Conservation (phyloP, 2,888 invertebrate species). For the Caenorhabditis parvicauda region DNA sequence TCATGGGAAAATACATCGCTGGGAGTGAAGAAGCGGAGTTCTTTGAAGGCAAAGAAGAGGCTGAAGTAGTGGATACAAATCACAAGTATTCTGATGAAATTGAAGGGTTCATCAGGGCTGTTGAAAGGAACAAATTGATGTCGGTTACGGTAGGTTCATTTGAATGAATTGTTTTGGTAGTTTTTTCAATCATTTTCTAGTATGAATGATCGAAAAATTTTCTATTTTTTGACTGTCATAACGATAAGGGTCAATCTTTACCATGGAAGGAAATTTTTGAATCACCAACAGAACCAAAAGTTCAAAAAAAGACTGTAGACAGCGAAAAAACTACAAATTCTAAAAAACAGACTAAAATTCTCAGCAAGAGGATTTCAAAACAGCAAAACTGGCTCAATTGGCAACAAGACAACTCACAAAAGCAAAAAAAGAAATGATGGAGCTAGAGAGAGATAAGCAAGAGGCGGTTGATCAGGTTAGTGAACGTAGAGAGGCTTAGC, state of each 20-base stretch:
- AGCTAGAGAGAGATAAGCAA: slow-evolving; percentile 39
- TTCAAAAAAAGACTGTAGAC: too few species aligned
- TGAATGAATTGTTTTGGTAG: not conserved
- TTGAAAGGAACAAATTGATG: slow-evolving; percentile 35
- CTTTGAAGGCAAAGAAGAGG: slow-evolving; percentile 5
- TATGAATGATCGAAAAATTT: too few species aligned
- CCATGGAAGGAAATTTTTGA: not conserved
- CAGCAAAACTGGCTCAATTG: slow-evolving; percentile 44
- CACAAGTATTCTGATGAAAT: slow-evolving; percentile 36
- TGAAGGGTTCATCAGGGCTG: slow-evolving; percentile 19
- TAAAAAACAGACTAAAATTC: not conserved
- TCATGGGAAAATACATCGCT: slow-evolving; percentile 34
- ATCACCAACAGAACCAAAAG: not conserved
- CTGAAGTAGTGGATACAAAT: slow-evolving; percentile 7
- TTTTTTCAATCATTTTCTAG: not conserved
- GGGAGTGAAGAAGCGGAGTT: slow-evolving; percentile 12
- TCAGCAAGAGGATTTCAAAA: slow-evolving; percentile 33
- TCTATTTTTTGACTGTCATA: too few species aligned
- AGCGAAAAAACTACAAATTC: too few species aligned
- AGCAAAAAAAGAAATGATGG: slow-evolving; percentile 37
- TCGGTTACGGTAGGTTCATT: slow-evolving; percentile 24
- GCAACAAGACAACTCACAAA: slow-evolving; percentile 32
- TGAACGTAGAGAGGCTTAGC: not conserved
- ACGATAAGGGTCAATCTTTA: not conserved
- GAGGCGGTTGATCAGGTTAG: slow-evolving; percentile 17